Conservation (phyloP, 2,888 invertebrate genomes). For the Cyrtodaria siliqua region DNA sequence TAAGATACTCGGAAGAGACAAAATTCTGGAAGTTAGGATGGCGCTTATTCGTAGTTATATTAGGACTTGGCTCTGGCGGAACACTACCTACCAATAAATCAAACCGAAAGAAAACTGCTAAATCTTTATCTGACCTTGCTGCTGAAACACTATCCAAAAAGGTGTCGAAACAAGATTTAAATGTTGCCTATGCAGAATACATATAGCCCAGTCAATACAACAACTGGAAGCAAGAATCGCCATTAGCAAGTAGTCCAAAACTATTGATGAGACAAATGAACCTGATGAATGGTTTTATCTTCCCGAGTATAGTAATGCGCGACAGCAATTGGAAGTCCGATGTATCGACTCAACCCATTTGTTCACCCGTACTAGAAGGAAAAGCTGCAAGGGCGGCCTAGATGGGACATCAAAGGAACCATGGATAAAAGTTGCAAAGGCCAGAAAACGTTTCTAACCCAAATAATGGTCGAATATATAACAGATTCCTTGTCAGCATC, state of each 20-base stretch:
- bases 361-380: conserved; percentile 35
- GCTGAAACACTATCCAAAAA: not conserved
- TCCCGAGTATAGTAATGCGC: conserved; percentile 37
- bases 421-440: conserved; percentile 41
- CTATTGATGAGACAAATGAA: conserved; percentile 22
- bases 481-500: conserved; percentile 48
- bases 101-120: no score
- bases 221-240: conserved; percentile 16
- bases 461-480: conserved; percentile 35
- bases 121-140: no score
- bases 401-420: conserved; percentile 31
- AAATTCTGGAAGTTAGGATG: no score
- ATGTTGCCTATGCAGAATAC: conserved; percentile 16
- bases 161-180: conserved; percentile 22
- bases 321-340: conserved; percentile 50
- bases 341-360: conserved; percentile 50
- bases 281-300: conserved; percentile 45
- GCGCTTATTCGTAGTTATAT: no score
- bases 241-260: no score
- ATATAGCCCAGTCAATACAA: conserved; percentile 36
- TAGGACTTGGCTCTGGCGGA: no score
- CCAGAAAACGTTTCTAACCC: conserved; percentile 28
- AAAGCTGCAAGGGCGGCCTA: conserved; percentile 44
- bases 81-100: no score
- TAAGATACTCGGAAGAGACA: no score